Conservation (phyloP, 2,113 vertebrate genomes). For the Gambusia affinis region DNA sequence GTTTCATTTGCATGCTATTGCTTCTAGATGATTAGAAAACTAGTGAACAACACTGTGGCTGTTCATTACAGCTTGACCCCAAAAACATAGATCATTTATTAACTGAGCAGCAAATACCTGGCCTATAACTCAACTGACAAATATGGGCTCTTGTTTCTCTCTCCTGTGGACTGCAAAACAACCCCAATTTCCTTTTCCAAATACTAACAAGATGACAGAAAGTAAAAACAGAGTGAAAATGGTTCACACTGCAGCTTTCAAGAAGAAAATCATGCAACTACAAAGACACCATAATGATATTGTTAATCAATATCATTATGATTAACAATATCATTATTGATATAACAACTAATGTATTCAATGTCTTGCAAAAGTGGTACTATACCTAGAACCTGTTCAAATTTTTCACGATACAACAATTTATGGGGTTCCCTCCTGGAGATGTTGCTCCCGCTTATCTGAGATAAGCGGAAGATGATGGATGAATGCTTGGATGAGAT, state of each 20-base stretch:
- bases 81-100: not conserved
- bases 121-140: not conserved
- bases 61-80: not conserved
- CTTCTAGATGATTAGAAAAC: too few species aligned
- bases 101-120: not conserved
- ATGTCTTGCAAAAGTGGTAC: not conserved
- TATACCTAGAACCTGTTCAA: not conserved
- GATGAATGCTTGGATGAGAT: too few species aligned
- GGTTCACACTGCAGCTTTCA: not conserved
- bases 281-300: not conserved
- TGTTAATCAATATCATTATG: not conserved
- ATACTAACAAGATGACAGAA: not conserved
- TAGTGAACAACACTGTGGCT: too few species aligned
- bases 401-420: not conserved
- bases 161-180: not conserved
- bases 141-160: not conserved
- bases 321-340: too few species aligned
- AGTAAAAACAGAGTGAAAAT: too few species aligned
- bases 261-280: not conserved
- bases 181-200: not conserved
- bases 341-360: not conserved
- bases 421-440: too few species aligned
- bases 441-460: too few species aligned
- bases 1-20: not conserved
- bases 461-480: too few species aligned